Conservation (phyloP, 2,888 invertebrate species). For the Tetheella fluctuosa region DNA sequence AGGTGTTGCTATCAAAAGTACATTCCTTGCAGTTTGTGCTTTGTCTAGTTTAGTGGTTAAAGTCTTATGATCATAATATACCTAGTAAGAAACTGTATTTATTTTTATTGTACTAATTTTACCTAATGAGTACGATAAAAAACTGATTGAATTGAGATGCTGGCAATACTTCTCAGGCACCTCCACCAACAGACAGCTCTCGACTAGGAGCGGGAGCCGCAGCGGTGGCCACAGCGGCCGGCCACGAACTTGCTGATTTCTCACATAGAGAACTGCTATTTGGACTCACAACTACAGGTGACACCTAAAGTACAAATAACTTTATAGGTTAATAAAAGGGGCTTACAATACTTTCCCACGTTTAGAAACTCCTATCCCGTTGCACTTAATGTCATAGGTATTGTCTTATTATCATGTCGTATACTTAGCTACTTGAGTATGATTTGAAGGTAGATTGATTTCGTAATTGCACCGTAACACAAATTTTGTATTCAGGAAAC, state of each 20-base stretch:
- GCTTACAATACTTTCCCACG: too few species aligned
- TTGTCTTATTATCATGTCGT: too few species aligned
- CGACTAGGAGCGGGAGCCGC: slow-evolving; percentile 82
- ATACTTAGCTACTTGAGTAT: too few species aligned
- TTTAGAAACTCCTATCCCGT: too few species aligned
- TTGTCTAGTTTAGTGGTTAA: too few species aligned
- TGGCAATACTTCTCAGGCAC: slow-evolving; percentile 71
- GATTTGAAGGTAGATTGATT: too few species aligned
- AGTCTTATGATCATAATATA: neutral
- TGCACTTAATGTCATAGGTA: too few species aligned
- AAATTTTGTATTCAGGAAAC: too few species aligned
- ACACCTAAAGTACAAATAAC: slow-evolving; percentile 14
- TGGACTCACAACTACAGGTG: slow-evolving; percentile 90
- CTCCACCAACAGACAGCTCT: slow-evolving; percentile 82
- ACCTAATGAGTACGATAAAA: neutral
- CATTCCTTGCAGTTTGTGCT: too few species aligned
- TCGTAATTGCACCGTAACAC: too few species aligned
- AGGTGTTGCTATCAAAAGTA: too few species aligned
- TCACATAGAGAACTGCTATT: slow-evolving; percentile 92
- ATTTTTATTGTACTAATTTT: neutral
- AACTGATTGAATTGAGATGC: neutral
- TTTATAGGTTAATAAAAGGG: neutral
- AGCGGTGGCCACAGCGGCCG: slow-evolving; percentile 88
- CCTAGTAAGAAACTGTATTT: neutral
- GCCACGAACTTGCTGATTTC: slow-evolving; percentile 92